These are phyloP conservation scores for Champsocephalus gunnari DNA, from an alignment of 2,797 vertebrate genomes.

Conservation along the genomic window DNA sequence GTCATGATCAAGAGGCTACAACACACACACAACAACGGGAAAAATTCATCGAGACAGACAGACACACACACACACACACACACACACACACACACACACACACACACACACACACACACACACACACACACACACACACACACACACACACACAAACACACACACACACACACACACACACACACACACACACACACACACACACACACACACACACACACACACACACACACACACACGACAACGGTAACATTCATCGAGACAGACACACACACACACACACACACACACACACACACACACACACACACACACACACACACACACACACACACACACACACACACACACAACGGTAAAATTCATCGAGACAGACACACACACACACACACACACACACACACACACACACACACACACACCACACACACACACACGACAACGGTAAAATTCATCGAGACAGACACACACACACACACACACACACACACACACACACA, in stretches of 20 bases:
- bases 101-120: background rate
- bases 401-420: constrained; percentile 33
- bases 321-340: background rate
- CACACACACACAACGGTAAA: background rate
- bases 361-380: background rate
- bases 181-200: background rate
- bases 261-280: constrained; percentile 23
- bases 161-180: constrained; percentile 6
- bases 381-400: constrained; percentile 20
- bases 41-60: constrained; percentile 3
- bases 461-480: background rate
- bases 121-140: constrained; percentile 20
- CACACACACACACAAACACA: constrained; percentile 26
- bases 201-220: constrained; percentile 6
- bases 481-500: constrained; percentile 6
- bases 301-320: constrained; percentile 23
- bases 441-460: too few species aligned
- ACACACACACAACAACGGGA: constrained; percentile 1
- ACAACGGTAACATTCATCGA: background rate
- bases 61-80: constrained; percentile 6
- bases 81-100: background rate
- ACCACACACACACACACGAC: background rate
- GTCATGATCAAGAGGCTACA: constrained; percentile 47
- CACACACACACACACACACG: constrained; percentile 14
- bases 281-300: background rate